Evolutionary conservation across 2,888 invertebrate species (phyloP).

Genomic region (Heliconius sara): DNA sequence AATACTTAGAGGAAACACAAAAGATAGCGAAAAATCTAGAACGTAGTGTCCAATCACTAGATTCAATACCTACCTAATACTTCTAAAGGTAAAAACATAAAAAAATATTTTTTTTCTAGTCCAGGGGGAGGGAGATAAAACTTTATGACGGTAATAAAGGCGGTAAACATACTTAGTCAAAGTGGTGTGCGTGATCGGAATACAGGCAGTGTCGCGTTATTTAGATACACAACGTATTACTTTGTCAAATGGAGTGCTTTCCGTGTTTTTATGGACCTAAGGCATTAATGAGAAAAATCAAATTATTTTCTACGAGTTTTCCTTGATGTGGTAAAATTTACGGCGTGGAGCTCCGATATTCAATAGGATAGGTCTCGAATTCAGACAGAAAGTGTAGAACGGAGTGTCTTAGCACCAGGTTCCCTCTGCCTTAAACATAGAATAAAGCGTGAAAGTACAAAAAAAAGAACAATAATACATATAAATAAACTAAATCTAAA

Average conservation of each 20-base stretch:
- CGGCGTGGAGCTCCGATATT: neutral
- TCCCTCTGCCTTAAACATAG: neutral
- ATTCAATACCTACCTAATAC: neutral
- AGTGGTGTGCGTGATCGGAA: conserved; percentile 51
- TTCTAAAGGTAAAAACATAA: neutral
- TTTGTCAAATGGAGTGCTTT: conserved; percentile 13
- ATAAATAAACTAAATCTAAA: neutral
- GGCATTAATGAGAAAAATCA: neutral
- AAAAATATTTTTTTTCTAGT: conserved; percentile 29
- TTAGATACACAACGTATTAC: conserved; percentile 21
- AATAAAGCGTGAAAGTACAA: neutral
- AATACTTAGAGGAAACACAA: neutral
- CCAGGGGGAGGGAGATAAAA: conserved; percentile 39
- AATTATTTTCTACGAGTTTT: neutral
- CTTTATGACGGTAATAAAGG: conserved; percentile 52
- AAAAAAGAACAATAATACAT: neutral
- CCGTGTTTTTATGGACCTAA: neutral
- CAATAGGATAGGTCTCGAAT: too few species aligned
- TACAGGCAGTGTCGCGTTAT: conserved; percentile 40
- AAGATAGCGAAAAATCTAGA: neutral
- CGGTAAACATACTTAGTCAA: conserved; percentile 50
- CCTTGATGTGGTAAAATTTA: neutral
- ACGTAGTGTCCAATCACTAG: neutral
- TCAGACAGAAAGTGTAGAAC: too few species aligned
- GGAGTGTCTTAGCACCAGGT: too few species aligned